phyloP scores from a whole-genome alignment of 2,797 vertebrate genomes.

The Cuculus canorus region DNA sequence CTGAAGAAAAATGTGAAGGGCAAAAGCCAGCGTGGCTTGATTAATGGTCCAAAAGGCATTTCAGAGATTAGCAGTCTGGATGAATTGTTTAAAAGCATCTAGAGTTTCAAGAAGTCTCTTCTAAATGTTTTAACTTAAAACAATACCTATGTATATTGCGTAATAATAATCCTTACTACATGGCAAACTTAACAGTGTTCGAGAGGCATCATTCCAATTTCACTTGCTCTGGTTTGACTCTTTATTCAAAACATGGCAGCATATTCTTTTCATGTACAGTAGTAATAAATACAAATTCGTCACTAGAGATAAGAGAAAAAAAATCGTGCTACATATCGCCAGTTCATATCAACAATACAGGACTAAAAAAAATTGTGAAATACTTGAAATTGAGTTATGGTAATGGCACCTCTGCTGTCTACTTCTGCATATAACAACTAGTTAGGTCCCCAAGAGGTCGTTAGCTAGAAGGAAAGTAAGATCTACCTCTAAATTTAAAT shows the following conservation, averaged over 20 bases:
- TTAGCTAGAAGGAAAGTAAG: not conserved
- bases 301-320: not conserved
- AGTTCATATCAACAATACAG: not conserved
- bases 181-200: not conserved
- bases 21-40: slow-evolving; percentile 5
- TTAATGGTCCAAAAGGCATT: slow-evolving; percentile 29
- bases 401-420: not conserved
- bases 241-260: not conserved
- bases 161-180: slow-evolving; percentile 29
- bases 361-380: not conserved
- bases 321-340: not conserved
- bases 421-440: not conserved
- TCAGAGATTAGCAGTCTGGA: slow-evolving; percentile 16
- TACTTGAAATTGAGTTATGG: not conserved
- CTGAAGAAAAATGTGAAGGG: slow-evolving; percentile 38
- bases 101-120: not conserved
- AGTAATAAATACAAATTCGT: slow-evolving; percentile 8
- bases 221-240: not conserved
- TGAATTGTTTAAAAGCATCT: not conserved
- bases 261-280: not conserved
- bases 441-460: not conserved
- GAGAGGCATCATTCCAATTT: not conserved
- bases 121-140: slow-evolving; percentile 17
- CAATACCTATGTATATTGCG: slow-evolving; percentile 24
- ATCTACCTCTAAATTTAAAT: not conserved